Evolutionary conservation across 92 coral and sea anemone genomes (phyloP), one percentile per base, ranked within the genome.

Genomic region (Anthopleura xanthogrammica): DNA sequence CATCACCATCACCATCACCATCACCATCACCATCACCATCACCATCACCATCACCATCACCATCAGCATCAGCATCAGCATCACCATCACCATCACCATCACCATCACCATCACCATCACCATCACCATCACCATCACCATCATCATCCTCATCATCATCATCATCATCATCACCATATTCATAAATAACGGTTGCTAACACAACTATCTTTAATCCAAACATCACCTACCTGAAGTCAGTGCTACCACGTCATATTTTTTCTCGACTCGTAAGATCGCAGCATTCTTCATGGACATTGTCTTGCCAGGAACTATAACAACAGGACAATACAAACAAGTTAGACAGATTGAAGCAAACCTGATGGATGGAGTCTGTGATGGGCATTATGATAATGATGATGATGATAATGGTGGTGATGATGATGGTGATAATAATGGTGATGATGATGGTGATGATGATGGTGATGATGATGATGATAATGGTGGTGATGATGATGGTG

Each of bases 161-260:
- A 52, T 52, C 57, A 1, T 14, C 65, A 60, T 60, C 65, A 60
- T 16, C 65, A 12, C 4, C 65, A 58, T 3, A 62, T n/a, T 16
- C 64, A 58, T 16, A 16, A 58, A 46, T 46, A n/a, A n/a, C n/a
- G n/a, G 50, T 46, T 46, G 50, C 5, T 46, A 9, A 9, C 36
- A 29, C 0, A 46, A 46, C 50, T 5, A 46, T 46, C 3, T 46
- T 46, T 46, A 6, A 46, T 46, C 50, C 50, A 17, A 22, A 14
- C 6, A 22, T 7, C 40, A 22, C 76, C 13, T 85, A 94, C 96
- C 96, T 82, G 93, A 54, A 13, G 99, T 80, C 46, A 96, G 83
- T 0, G 98, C 73, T 14, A 96, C 93, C 89, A 94, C 83, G 46
- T 90, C 93, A 75, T 83, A 93, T 52, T 90, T 89, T 52, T 90